These are phyloP conservation scores for Acridotheres tristis DNA, from an alignment of 2,797 vertebrate species.

Conservation along the genomic window DNA sequence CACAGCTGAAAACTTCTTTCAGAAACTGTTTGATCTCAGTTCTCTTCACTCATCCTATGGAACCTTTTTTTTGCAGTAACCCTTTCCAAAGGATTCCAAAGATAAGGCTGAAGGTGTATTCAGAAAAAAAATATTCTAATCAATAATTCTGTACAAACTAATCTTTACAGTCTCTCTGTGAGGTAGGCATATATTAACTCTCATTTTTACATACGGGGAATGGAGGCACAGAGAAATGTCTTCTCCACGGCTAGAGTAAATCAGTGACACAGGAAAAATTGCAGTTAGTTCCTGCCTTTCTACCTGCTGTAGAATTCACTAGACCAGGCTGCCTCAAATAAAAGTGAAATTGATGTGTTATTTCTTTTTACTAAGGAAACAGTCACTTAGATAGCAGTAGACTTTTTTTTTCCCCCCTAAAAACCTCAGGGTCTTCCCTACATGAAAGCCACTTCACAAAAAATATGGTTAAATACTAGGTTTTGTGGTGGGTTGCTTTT, in stretches of 20 bases:
- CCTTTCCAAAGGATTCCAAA: slow-evolving; percentile 18
- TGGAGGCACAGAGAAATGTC: neutral
- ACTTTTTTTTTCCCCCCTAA: neutral
- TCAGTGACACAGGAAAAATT: neutral
- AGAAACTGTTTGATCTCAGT: neutral
- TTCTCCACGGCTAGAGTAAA: neutral
- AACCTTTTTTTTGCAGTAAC: neutral
- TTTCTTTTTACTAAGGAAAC: neutral
- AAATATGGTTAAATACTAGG: neutral
- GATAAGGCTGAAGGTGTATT: slow-evolving; percentile 19
- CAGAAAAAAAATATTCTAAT: neutral
- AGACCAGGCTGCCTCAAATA: neutral
- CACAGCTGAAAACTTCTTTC: neutral
- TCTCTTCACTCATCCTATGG: neutral
- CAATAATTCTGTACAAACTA: neutral
- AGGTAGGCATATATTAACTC: neutral
- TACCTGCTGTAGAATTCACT: neutral
- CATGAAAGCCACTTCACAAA: neutral
- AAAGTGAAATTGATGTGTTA: neutral
- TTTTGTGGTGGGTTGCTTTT: neutral
- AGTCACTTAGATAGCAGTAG: neutral
- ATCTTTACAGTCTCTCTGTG: neutral
- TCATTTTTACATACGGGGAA: neutral
- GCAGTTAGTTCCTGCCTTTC: neutral
- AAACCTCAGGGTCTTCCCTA: neutral